These are phyloP conservation scores for Temnothorax unifasciatus DNA, from an alignment of 2,888 invertebrate species.

Conservation along the genomic window DNA sequence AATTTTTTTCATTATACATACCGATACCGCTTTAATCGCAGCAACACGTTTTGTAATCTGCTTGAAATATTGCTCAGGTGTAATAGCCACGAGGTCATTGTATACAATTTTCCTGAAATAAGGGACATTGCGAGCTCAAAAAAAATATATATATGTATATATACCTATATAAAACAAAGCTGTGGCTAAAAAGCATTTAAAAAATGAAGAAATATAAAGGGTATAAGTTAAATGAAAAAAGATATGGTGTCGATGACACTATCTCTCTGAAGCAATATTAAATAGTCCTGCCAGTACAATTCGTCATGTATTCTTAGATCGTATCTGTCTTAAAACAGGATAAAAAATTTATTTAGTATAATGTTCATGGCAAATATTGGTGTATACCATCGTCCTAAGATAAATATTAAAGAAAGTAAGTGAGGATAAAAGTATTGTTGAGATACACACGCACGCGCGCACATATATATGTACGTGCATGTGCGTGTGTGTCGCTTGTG, in stretches of 20 bases:
- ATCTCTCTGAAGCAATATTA: conserved; percentile 64
- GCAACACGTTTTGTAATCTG: conserved; percentile 95
- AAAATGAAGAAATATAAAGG: conserved; percentile 18
- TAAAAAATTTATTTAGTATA: conserved; percentile 63
- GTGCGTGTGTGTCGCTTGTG: too few species aligned
- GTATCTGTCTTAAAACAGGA: conserved; percentile 46
- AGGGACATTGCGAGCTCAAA: conserved; percentile 64
- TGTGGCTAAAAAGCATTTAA: conserved; percentile 27
- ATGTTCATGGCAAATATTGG: conserved; percentile 62
- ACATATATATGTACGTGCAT: too few species aligned
- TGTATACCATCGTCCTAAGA: conserved; percentile 64
- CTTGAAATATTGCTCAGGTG: conserved; percentile 98
- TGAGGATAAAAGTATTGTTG: conserved; percentile 59
- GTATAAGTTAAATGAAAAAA: conserved; percentile 40
- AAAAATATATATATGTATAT: conserved; percentile 14
- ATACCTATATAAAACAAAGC: background rate
- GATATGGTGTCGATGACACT: conserved; percentile 56
- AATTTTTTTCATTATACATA: conserved; percentile 86
- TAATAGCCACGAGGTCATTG: conserved; percentile 95
- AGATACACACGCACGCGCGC: background rate
- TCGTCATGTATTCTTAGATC: conserved; percentile 18
- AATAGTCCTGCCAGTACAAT: conserved; percentile 60
- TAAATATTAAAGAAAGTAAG: conserved; percentile 60
- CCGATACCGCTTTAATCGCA: conserved; percentile 96
- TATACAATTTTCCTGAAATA: conserved; percentile 94